A percentile compares a stretch with the other conserved stretches of the same genome.
These are phyloP conservation scores for Caprella mutica DNA, from an alignment of 2,888 invertebrate species.

Conservation along the genomic window DNA sequence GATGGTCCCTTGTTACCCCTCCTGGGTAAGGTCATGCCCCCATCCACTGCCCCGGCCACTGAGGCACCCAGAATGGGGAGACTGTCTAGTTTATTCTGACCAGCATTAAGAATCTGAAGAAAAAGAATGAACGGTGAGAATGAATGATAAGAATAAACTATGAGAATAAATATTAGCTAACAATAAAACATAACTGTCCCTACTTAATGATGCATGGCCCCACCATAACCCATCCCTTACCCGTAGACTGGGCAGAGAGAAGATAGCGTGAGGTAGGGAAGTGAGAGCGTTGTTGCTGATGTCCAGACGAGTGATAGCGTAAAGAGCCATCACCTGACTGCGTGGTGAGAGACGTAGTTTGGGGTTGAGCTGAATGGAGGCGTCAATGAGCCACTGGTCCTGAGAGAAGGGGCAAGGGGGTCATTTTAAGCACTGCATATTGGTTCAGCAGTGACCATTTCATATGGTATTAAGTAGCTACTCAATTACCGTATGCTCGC, in stretches of 20 bases:
- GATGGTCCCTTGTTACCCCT: conserved; percentile 6
- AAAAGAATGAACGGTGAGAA: too few species aligned
- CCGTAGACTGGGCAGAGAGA: conserved; percentile 63
- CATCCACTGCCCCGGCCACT: conserved; percentile 18
- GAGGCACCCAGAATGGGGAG: conserved; percentile 47
- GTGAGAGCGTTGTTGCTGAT: conserved; percentile 56
- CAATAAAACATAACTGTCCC: too few species aligned
- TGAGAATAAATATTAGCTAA: too few species aligned
- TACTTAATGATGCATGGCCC: too few species aligned
- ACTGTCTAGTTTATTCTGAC: conserved; percentile 74
- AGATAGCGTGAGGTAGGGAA: conserved; percentile 65
- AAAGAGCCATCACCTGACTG: conserved; percentile 58
- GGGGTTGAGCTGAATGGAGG: conserved; percentile 72
- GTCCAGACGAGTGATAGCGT: conserved; percentile 85
- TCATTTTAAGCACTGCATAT: neutral
- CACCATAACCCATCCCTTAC: conserved; percentile 9
- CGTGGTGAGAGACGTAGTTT: conserved; percentile 59
- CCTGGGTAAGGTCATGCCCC: conserved; percentile 29
- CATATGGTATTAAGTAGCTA: neutral
- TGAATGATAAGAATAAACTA: too few species aligned
- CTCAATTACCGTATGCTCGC: too few species aligned
- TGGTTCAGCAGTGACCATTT: neutral
- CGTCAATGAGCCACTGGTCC: conserved; percentile 69
- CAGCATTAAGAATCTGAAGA: conserved; percentile 59
- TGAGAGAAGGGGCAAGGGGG: conserved; percentile 33